Base-by-base conservation (phyloP, 2,797 vertebrate genomes). In the Ptychobarbus kaznakovi region DNA sequence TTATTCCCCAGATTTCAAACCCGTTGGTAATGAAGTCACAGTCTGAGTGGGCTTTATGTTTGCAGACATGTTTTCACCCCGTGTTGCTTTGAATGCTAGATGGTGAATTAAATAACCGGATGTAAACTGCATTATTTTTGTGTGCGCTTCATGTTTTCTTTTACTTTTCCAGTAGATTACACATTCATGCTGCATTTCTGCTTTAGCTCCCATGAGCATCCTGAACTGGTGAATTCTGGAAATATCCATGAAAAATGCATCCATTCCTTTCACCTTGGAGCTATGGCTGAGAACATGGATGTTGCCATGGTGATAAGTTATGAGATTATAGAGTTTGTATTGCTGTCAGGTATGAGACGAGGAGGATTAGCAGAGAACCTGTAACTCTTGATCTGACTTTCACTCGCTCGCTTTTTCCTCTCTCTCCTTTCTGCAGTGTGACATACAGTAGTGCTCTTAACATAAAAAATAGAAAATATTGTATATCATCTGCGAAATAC, bases 261-360 rank as follows among this genome's bases (percentile, higher is more conserved):
- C 76, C 83, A 80, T 77, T 85, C 72, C 85, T 84, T 74, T 82
- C 69, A 86, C 83, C 82, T 87, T 80, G 89, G 51, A 69, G 75
- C 56, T 70, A 20, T 3, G 22, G 66, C 35, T 3, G 42, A 65
- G 68, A 78, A 70, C 69, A 85, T 15, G 73, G 66, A 66, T 44
- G 70, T 82, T 80, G 61, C 78, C 58, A 84, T 66, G 75, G 79
- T 81, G 68, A 74, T 76, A 66, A 83, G 20, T 68, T 80, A 58
- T 56, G 32, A 78, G 80, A 85, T 85, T 68, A 80, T 38, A 76
- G 56, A 85, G 16, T 42, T 69, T 73, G 78, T 69, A 87, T 65
- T 80, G 58, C 46, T 61, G 58, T 66, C 63, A 76, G 69, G 61
- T 87, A 73, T 68, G 51, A 82, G 61, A 77, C 1, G 63, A 79